A percentile compares a stretch with the other conserved stretches of the same genome.
Conservation (phyloP, 2,113 vertebrate genomes). For the Trachemys scripta region DNA sequence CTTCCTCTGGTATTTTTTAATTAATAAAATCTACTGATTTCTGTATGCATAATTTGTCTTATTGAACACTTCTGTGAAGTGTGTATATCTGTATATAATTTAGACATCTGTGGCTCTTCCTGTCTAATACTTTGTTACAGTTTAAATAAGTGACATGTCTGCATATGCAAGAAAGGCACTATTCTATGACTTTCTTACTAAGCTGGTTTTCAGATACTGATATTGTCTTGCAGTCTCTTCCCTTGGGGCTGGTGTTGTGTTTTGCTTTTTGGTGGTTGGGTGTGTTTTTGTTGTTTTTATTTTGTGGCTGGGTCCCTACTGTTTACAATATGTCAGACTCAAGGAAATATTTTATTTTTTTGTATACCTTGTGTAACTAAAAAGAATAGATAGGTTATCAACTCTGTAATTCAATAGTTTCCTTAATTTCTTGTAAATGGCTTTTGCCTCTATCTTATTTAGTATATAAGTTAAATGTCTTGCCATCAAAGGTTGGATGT, state of each 20-base stretch:
- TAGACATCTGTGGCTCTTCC: fast-evolving
- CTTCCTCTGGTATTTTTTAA: background rate
- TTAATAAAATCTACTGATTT: background rate
- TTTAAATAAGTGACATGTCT: background rate
- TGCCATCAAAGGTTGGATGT: background rate
- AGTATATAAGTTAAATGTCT: background rate
- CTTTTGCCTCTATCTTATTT: background rate
- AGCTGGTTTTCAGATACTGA: background rate
- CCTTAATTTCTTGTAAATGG: background rate
- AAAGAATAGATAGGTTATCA: background rate
- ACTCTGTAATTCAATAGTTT: background rate
- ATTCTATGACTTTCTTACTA: background rate
- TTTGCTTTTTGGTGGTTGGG: background rate
- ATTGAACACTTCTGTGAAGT: background rate
- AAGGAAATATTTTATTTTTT: background rate
- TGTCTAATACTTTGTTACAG: background rate
- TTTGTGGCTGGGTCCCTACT: background rate
- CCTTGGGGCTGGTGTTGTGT: background rate
- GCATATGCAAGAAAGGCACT: background rate
- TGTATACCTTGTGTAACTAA: background rate
- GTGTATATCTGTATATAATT: background rate
- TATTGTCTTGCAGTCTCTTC: background rate
- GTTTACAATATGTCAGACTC: background rate
- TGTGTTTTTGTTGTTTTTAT: background rate
- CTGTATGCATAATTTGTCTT: background rate